Evolutionary conservation across 2,888 invertebrate species (phyloP), one percentile per base, ranked within the genome.

Genomic region (Carabus problematicus): DNA sequence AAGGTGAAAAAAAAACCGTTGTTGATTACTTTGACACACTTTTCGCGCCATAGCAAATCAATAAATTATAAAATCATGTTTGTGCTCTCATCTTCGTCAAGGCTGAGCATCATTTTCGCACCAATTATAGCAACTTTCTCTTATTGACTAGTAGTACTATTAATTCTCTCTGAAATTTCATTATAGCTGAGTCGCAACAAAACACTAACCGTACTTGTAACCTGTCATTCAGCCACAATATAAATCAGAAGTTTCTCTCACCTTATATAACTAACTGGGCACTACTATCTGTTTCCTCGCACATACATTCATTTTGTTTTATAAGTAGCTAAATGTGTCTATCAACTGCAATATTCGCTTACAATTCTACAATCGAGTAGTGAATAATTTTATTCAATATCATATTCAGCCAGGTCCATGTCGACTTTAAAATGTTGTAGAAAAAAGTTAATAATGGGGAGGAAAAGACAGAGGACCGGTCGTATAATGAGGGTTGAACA

Each of bases 31-130:
- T 41, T 59, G 42, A 59, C 58, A 59, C 19, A 19, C 9, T 59
- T 59, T 59, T 59, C 43, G 41, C 41, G 18, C 3, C 40, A 3
- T 11, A 18, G 43, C 8, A 59, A 59, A 59, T 59, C 58, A 43
- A 59, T 43, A 59, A 16, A 58, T 42, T 59, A 11, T 59, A 14
- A 43, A 59, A 42, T 59, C 58, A 59, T 42, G 42, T 43, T 59
- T 59, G 41, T 59, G 6, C 6, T 29, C 29, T 43, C 16, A n/a
- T 16, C 58, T 42, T 59, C 58, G 41, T 14, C 42, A 59, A 41
- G 58, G 43, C 43, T 59, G 40, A 11, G 42, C 43, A 42, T 59
- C 58, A 59, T 59, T 59, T 59, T 59, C 58, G 58, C 58, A 59
- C 58, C 58, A 59, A 41, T 55, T 59, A 59, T 41, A 41, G 8